Evolutionary conservation across 2,888 invertebrate species (phyloP), one percentile per base, ranked within the genome.

Genomic region (Hymenopus coronatus): DNA sequence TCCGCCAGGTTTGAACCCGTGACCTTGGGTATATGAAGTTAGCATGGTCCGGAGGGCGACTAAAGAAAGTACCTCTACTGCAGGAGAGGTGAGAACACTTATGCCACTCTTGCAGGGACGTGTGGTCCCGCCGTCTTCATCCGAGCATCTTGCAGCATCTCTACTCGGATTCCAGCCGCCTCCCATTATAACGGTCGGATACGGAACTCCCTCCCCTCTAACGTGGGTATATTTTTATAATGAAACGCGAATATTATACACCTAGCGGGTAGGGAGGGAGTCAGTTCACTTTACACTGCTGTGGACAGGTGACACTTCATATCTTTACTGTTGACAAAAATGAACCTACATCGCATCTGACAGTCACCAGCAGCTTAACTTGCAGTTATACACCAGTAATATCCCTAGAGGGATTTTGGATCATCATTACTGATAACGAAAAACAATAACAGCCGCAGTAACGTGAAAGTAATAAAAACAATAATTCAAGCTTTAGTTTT

Each of bases 171-270:
- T 82, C 87, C 87, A 82, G n/a, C 20, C 33, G 33, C 82, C 40
- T 30, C 33, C 86, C 87, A 82, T 87, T 87, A 87, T 87, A 87
- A 87, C 8, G 82, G 54, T 70, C 54, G 54, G 54, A 70, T 70
- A 70, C 54, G 54, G 20, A 6, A 70, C 54, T 25, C 15, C 25
- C 20, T 25, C 54, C 54, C 25, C 54, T 70, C 54, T 82, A 40
- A 33, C 40, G 87, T n/a, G n/a, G n/a, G n/a, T 87, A 33, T 82
- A 87, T 87, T 87, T 27, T 87, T 87, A 82, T 87, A 87, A 87
- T 87, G 87, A 87, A 87, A 87, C 82, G 82, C 87, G 82, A 82
- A 70, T 33, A 87, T 82, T 87, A 82, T 82, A 82, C n/a, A 25
- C 46, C 4, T 4, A 8, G 7, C 1, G 27, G 9, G 25, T 27